These are phyloP conservation scores for Rhaphigaster nebulosa DNA, from an alignment of 2,888 invertebrate species.

Conservation along the genomic window DNA sequence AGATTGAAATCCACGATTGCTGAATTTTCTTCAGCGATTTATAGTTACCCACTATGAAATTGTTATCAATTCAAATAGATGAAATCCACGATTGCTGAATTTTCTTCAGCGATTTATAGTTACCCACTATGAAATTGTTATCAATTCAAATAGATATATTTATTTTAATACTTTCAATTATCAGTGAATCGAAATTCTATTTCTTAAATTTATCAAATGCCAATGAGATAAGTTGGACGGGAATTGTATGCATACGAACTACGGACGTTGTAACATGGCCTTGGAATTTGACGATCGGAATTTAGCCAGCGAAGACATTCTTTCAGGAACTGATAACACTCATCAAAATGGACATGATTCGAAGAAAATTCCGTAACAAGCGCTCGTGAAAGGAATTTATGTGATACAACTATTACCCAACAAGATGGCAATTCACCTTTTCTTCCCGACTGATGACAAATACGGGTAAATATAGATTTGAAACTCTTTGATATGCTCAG, in stretches of 20 bases:
- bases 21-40: no score
- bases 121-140: no score
- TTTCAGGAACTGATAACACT: conserved; percentile 1
- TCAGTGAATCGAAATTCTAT: background rate
- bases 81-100: no score
- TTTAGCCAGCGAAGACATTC: background rate
- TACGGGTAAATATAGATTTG: background rate
- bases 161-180: no score
- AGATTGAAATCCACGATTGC: no score
- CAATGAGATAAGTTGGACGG: background rate
- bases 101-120: no score
- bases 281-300: background rate
- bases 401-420: background rate
- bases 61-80: no score
- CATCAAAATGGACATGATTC: background rate
- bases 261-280: background rate
- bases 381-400: background rate
- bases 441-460: background rate
- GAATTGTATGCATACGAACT: background rate
- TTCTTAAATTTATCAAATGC: background rate
- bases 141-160: no score
- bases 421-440: background rate
- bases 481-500: background rate
- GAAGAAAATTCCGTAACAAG: background rate
- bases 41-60: no score